Evolutionary conservation across 2,113 vertebrate species (phyloP), one percentile per base, ranked within the genome.

Genomic region (Dascyllus trimaculatus): DNA sequence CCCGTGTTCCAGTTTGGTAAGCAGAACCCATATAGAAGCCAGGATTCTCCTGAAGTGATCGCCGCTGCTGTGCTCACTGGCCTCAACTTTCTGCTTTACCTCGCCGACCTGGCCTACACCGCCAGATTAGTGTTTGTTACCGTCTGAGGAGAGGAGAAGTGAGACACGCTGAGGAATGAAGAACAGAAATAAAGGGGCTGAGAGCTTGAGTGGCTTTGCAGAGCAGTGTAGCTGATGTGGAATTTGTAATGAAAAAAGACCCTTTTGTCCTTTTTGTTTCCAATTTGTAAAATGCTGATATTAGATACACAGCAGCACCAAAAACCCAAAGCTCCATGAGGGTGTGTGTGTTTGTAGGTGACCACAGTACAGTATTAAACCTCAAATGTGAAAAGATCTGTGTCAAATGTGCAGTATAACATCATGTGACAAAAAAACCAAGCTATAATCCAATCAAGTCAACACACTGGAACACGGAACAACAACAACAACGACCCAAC

Each of bases 81-180:
- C 15, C n/a, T 96, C 89, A 97, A 97, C 91, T 91, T 97, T 71
- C 90, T 97, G 91, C 89, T 95, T 0, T 97, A 97, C 3, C 1
- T 97, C n/a, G 94, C 94, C 0, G 96, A 97, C 85, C 87, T 97
- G 80, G 93, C 89, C 0, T 91, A 96, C 80, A 95, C 95, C 0
- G 91, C 95, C 61, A 93, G 78, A 0, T 89, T 97, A 18, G 93
- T 96, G 15, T 96, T 96, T 11, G 93, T 97, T 71, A 93, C 74
- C 6, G 89, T 71, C 54, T 96, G 85, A 92, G 51, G 10, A 19
- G 14, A 0, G 0, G 18, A 5, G 8, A 26, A 11, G 22, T 0
- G 2, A 13, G 60, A 29, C 11, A 9, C 24, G n/a, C 1, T 13
- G 11, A 22, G 51, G 1, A n/a, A 18, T 18, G 17, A 32, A 38